A percentile compares a stretch with the other conserved stretches of the same genome.
Evolutionary conservation across 2,113 vertebrate genomes (phyloP).

Genomic region (Mixornis gularis): DNA sequence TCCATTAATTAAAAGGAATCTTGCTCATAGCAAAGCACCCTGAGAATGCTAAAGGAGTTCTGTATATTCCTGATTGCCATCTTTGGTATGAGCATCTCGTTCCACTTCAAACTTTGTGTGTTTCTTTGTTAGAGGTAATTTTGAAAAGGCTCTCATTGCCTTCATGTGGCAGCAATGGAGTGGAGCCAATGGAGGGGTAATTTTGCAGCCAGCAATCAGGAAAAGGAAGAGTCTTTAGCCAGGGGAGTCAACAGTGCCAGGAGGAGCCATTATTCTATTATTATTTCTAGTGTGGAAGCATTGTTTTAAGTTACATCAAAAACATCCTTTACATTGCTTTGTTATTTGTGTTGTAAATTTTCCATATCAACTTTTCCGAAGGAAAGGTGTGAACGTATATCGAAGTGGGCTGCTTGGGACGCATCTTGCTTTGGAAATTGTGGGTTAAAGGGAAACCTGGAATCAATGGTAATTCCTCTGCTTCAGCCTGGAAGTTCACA

Average conservation of each 20-base stretch:
- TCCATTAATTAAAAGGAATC: not conserved
- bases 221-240: slow-evolving; percentile 44
- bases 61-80: not conserved
- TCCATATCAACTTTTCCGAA: not conserved
- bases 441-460: not conserved
- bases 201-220: slow-evolving; percentile 40
- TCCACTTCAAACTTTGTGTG: not conserved
- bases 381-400: not conserved
- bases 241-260: slow-evolving; percentile 32
- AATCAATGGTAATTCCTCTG: not conserved
- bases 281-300: slow-evolving; percentile 45
- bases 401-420: not conserved
- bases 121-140: not conserved
- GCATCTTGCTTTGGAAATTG: not conserved
- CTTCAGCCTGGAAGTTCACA: not conserved
- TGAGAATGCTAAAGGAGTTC: not conserved
- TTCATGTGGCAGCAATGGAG: slow-evolving; percentile 23
- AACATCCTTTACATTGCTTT: slow-evolving; percentile 53
- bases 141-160: not conserved
- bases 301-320: slow-evolving; percentile 57
- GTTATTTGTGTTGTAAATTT: slow-evolving; percentile 28
- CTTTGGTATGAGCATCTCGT: not conserved
- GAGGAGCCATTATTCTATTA: slow-evolving; percentile 44
- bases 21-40: not conserved
- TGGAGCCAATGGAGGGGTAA: slow-evolving; percentile 17